Evolutionary conservation across 2,797 vertebrate species (phyloP), one percentile per base, ranked within the genome.

Genomic region (Rhyacichthys aspro): DNA sequence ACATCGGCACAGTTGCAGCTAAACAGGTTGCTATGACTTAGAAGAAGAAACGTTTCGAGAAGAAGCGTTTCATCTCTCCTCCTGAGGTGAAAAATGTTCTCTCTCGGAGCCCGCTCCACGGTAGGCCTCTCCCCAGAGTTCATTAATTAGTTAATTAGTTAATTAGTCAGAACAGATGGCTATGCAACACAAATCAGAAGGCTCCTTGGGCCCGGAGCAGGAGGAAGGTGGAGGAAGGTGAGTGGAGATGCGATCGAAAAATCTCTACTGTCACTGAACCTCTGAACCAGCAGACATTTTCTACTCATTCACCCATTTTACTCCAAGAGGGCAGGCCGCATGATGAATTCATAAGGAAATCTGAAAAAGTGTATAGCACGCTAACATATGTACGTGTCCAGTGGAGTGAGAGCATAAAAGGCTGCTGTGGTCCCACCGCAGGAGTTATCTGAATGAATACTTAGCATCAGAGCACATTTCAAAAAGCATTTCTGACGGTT

Each of bases 71-170:
- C 81, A 86, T 87, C 83, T 88, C 83, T 80, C 78, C 78, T 87
- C 89, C 86, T 74, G 82, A 81, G 84, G 87, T 90, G 81, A 89
- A 86, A 89, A 81, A 87, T 84, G 79, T 83, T 77, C 86, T 83
- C 60, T 83, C 70, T 59, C 63, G 5, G 63, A 82, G 82, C 64
- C 79, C 56, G 62, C 41, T 63, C 41, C 67, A 88, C 39, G 79
- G 83, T 75, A 81, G 87, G 72, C 87, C 85, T 86, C 86, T 90
- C 89, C 88, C 87, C 77, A 82, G 88, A 90, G 89, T 90, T 92
- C 89, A 92, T 91, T 91, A 90, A 92, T 92, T 91, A 91, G 90
- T 91, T 90, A 90, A 92, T 91, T 89, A 88, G 88, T 90, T 91
- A 88, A 92, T 93, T 91, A 92, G 88, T 86, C 82, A 69, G 81